Evolutionary conservation across 2,113 vertebrate genomes (phyloP).

Genomic region (Eclectus roratus): DNA sequence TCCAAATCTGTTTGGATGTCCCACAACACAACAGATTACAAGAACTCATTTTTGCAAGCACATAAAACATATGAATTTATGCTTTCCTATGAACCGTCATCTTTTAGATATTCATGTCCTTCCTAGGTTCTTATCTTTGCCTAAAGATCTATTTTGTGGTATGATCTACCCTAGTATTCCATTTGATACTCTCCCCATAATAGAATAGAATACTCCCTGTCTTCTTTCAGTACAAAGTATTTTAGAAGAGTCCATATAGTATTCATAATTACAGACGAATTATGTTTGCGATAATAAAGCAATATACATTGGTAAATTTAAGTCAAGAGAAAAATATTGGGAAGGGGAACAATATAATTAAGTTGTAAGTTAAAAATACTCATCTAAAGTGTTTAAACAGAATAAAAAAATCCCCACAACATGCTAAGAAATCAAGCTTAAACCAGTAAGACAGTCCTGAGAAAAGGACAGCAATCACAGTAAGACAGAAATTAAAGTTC

Average conservation of each 20-base stretch:
- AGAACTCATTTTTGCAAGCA: not conserved
- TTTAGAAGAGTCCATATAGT: not conserved
- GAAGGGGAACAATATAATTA: not conserved
- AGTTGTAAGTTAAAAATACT: not conserved
- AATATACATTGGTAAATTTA: not conserved
- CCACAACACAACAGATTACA: not conserved
- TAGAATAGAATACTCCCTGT: not conserved
- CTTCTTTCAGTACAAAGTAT: not conserved
- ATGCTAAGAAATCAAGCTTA: not conserved
- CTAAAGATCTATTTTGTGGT: not conserved
- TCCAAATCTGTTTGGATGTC: not conserved
- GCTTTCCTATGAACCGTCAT: not conserved
- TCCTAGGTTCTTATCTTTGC: not conserved
- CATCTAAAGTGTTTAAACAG: not conserved
- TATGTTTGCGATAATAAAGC: not conserved
- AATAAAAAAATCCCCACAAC: not conserved
- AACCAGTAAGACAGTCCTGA: not conserved
- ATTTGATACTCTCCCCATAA: not conserved
- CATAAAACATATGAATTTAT: not conserved
- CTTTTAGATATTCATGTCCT: not conserved
- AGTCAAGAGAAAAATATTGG: not conserved
- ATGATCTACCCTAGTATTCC: not conserved
- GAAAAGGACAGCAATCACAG: not conserved
- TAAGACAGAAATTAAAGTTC: not conserved
- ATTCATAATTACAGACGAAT: not conserved